phyloP scores from a whole-genome alignment of 2,888 invertebrate species.

The Parnassius apollo region DNA sequence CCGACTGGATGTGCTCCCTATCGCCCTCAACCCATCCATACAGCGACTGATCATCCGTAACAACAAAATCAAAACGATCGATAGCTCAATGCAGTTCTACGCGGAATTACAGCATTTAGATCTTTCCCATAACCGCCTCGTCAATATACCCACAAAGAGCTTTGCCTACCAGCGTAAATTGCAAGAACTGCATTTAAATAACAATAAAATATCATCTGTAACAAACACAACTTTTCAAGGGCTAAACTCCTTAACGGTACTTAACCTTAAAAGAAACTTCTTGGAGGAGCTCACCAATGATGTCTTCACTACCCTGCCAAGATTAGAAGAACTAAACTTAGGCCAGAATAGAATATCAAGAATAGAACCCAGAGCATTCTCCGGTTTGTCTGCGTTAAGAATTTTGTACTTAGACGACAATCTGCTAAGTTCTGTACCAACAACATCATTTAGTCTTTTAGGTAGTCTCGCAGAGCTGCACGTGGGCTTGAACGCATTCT shows the following conservation, averaged over 20 bases:
- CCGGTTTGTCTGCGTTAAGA: constrained; percentile 87
- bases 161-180: constrained; percentile 91
- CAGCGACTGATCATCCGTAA: constrained; percentile 91
- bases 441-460: constrained; percentile 85
- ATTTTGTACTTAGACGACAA: constrained; percentile 93
- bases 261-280: constrained; percentile 91
- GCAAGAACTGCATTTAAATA: constrained; percentile 90
- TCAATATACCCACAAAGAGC: constrained; percentile 89
- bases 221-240: constrained; percentile 91
- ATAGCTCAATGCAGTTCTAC: constrained; percentile 94
- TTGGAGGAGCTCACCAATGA: constrained; percentile 88
- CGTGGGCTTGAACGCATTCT: constrained; percentile 91
- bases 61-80: constrained; percentile 93
- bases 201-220: constrained; percentile 91
- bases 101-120: constrained; percentile 92
- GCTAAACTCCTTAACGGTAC: constrained; percentile 87
- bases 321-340: constrained; percentile 91
- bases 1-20: constrained; percentile 93
- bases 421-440: constrained; percentile 88
- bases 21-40: constrained; percentile 94
- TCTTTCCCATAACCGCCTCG: constrained; percentile 90
- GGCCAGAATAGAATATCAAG: constrained; percentile 92
- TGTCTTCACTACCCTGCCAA: constrained; percentile 86
- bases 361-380: constrained; percentile 89
- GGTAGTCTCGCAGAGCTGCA: constrained; percentile 91